Percentiles rank a stretch among this genome's conserved stretches.
Evolutionary conservation across 2,113 vertebrate species (phyloP).

Genomic region (Callorhinus ursinus): DNA sequence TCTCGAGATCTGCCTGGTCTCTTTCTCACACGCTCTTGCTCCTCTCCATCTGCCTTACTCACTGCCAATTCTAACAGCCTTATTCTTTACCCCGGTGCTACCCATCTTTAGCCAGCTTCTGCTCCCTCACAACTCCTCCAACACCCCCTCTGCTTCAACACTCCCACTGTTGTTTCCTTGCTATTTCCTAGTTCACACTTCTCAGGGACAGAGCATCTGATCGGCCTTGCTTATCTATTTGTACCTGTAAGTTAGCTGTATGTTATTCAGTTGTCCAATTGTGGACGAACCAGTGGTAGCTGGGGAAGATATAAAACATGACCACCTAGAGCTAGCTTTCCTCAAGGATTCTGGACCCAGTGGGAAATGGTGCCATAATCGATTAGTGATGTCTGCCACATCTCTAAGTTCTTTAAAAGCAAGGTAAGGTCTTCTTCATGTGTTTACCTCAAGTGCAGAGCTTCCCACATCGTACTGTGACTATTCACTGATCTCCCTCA

Average conservation of each 20-base stretch:
- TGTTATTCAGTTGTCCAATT: not conserved
- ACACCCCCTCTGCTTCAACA: not conserved
- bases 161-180: not conserved
- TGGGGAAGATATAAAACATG: not conserved
- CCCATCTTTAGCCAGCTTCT: not conserved
- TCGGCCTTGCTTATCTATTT: not conserved
- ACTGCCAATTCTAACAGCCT: not conserved
- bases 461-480: not conserved
- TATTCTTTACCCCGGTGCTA: not conserved
- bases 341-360: not conserved
- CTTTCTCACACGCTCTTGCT: not conserved
- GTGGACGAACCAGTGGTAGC: not conserved
- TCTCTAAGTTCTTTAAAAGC: constrained; percentile 11
- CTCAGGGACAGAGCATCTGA: not conserved
- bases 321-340: not conserved
- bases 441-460: not conserved
- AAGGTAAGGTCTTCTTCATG: not conserved
- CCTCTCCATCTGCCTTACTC: not conserved
- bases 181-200: not conserved
- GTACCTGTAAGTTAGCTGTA: not conserved
- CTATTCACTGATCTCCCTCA: not conserved
- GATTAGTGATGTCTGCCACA: not conserved
- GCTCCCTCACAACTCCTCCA: not conserved
- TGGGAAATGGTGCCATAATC: not conserved
- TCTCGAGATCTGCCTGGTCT: not conserved